Evolutionary conservation across 1,140 invertebrate species (phyloP), one percentile per base, ranked within the genome.

Genomic region (honey bee (Apis mellifera)): DNA sequence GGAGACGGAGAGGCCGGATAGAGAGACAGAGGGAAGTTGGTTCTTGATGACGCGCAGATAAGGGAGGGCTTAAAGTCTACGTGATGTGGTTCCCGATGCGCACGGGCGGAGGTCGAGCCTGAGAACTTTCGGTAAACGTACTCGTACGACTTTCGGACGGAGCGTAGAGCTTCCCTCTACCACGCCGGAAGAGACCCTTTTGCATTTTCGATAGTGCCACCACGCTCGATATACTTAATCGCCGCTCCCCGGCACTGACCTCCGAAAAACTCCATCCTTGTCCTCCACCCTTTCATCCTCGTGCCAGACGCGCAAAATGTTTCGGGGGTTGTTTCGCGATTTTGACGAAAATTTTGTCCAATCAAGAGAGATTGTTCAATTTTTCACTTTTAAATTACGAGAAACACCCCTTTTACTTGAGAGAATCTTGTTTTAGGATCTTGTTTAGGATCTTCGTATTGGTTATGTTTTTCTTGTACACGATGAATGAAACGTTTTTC

Each of bases 1-100:
- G 84, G 81, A 86, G 83, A 90, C 78, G 75, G 55, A 69, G 82
- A 82, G 86, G 85, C 74, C 84, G 90, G 90, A 86, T 87, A 88
- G 88, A 90, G 90, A 89, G 89, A 89, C 87, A 85, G 88, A 89
- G 84, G 80, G 87, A 88, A 89, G 86, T 86, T 84, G 84, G 87
- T 86, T 91, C 90, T 85, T 88, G 93, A 94, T 94, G 93, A 94
- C 91, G 93, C 90, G 90, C 82, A 93, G 93, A 94, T 94, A 94
- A 94, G 92, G 92, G 92, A 92, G 91, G 92, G 92, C 92, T 93
- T 90, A 90, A 91, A 89, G 89, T 90, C 89, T 93, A 94, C 93
- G 93, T 94, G 93, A 93, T 90, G 91, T 90, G 93, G 89, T 93
- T 94, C 85, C 89, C 89, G 93, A 94, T 94, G 92, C 78, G 89